Evolutionary conservation across 2,113 vertebrate species (phyloP).

Genomic region (Oplegnathus fasciatus): DNA sequence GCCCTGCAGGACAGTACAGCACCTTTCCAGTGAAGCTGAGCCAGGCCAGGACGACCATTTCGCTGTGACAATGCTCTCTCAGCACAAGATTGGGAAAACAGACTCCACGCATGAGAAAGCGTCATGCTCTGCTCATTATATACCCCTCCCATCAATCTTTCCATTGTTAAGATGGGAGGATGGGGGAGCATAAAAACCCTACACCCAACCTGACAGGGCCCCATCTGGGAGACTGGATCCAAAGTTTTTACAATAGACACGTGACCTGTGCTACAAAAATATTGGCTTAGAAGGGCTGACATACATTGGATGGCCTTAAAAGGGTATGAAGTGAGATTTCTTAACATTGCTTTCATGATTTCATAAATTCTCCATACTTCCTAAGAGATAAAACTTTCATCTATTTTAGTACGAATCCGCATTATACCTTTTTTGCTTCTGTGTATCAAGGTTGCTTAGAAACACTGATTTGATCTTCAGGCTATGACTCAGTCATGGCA

Average conservation of each 20-base stretch:
- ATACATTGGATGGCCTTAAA: conserved; percentile 41
- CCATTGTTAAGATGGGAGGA: conserved; percentile 70
- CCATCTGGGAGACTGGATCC: conserved; percentile 51
- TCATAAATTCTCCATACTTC: neutral
- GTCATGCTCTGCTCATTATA: conserved; percentile 61
- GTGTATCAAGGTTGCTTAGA: neutral
- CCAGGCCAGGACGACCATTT: conserved; percentile 12
- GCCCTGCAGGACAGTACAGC: conserved; percentile 44
- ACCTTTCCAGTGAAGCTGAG: conserved; percentile 41
- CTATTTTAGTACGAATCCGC: neutral
- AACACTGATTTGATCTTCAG: conserved; percentile 8
- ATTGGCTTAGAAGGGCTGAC: conserved; percentile 49
- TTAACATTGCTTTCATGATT: conserved; percentile 7
- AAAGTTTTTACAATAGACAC: conserved; percentile 63
- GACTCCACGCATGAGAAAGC: conserved; percentile 48
- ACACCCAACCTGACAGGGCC: conserved; percentile 60
- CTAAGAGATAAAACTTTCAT: neutral
- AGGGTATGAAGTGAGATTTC: conserved; percentile 16
- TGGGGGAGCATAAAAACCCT: conserved; percentile 30
- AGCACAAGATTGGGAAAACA: conserved; percentile 62
- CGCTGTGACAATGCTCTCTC: conserved; percentile 52
- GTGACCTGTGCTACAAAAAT: conserved; percentile 60
- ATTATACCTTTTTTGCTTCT: neutral
- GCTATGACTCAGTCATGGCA: neutral
- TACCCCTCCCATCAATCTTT: conserved; percentile 54